Conservation (phyloP, 2,113 vertebrate species). For the Cichladusa arquata region DNA sequence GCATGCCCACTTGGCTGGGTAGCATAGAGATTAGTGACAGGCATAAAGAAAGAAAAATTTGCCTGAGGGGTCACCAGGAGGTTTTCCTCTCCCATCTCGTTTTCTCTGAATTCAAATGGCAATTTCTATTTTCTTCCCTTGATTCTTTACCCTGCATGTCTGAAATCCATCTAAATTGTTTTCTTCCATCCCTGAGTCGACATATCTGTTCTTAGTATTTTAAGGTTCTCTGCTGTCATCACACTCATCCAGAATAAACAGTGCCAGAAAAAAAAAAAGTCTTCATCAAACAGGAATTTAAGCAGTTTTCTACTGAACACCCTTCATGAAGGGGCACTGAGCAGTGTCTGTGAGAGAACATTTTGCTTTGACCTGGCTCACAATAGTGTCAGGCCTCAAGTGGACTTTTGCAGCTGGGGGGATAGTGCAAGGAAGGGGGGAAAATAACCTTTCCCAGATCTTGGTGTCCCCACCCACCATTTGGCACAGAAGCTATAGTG, state of each 20-base stretch:
- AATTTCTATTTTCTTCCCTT: background rate
- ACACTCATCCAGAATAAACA: background rate
- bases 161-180: background rate
- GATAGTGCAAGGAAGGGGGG: background rate
- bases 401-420: background rate
- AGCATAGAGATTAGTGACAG: background rate
- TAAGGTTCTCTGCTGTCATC: background rate
- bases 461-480: slow-evolving; percentile 9
- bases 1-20: background rate
- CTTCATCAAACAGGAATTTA: background rate
- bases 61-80: background rate
- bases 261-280: background rate
- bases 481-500: background rate
- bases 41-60: background rate
- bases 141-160: background rate
- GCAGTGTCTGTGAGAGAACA: background rate
- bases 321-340: background rate
- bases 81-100: background rate
- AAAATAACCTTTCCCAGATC: background rate
- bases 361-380: background rate
- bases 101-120: background rate
- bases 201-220: background rate
- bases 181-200: background rate
- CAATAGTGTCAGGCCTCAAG: background rate
- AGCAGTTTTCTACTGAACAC: background rate